These are phyloP conservation scores for Pomatorhinus ruficollis DNA, from an alignment of 2,113 vertebrate species.

Conservation along the genomic window DNA sequence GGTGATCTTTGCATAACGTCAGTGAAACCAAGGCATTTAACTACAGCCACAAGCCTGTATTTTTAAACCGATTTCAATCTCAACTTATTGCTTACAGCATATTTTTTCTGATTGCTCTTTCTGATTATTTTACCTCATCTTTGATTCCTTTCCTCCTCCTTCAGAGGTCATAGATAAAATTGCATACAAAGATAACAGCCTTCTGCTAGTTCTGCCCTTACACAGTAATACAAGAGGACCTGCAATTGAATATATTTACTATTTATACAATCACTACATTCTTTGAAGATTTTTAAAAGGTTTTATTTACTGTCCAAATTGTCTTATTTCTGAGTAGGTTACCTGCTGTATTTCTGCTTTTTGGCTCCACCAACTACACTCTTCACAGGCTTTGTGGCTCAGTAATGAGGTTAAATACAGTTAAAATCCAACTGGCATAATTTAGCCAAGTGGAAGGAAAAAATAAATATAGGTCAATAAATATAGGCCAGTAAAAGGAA, in stretches of 20 bases:
- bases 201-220: not conserved
- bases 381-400: not conserved
- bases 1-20: not conserved
- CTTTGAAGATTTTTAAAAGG: not conserved
- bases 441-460: not conserved
- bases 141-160: not conserved
- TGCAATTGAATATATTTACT: not conserved
- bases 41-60: not conserved
- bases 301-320: not conserved
- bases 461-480: not conserved
- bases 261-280: not conserved
- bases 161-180: not conserved
- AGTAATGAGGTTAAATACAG: not conserved
- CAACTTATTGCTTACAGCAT: not conserved
- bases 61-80: not conserved
- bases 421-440: conserved; percentile 11
- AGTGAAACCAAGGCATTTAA: not conserved
- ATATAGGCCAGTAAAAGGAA: not conserved
- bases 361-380: not conserved
- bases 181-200: not conserved
- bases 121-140: not conserved
- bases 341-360: not conserved
- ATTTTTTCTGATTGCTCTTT: not conserved
- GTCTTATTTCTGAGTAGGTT: not conserved
- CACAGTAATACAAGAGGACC: not conserved